Percentiles rank a stretch among this genome's conserved stretches.
These are phyloP conservation scores for Ethmia dodecea DNA, from an alignment of 2,888 invertebrate species.

Conservation along the genomic window DNA sequence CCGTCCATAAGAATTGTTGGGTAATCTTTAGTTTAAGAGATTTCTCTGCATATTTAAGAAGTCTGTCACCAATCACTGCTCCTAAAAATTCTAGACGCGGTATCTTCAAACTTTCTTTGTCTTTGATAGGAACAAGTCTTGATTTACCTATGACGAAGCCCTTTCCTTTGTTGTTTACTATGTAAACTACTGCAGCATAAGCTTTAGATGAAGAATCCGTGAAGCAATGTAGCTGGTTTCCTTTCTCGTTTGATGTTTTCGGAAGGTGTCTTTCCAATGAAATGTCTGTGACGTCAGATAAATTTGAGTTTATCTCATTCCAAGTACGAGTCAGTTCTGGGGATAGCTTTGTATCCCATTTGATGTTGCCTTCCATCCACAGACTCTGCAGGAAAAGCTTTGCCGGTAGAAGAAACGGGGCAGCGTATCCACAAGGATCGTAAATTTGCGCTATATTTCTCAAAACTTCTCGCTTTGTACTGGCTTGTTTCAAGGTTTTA, in stretches of 20 bases:
- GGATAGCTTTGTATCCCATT: conserved; percentile 10
- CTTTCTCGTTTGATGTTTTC: no score
- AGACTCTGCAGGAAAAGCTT: conserved; percentile 11
- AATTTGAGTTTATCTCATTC: no score
- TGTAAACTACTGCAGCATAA: conserved; percentile 12
- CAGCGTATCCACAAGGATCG: conserved; percentile 15
- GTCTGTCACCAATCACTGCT: conserved; percentile 11
- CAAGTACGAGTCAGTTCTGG: no score
- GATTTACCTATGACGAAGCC: conserved; percentile 8
- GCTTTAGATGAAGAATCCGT: not conserved
- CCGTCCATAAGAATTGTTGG: conserved; percentile 13
- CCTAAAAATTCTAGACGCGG: conserved; percentile 11
- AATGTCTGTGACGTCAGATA: no score
- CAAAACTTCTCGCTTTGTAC: conserved; percentile 7
- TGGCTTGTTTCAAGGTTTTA: not conserved
- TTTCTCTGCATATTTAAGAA: conserved; percentile 7
- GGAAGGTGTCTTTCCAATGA: no score
- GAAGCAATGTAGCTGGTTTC: not conserved
- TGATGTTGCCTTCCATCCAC: conserved; percentile 4
- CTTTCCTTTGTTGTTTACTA: not conserved
- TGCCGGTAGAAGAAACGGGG: conserved; percentile 7
- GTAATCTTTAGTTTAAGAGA: not conserved
- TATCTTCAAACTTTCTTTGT: conserved; percentile 5
- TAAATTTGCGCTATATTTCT: conserved; percentile 10
- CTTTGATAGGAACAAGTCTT: conserved; percentile 5